A percentile compares a stretch with the other conserved stretches of the same genome.
These are phyloP conservation scores for Parus major DNA, from an alignment of 2,113 vertebrate genomes.

Conservation along the genomic window DNA sequence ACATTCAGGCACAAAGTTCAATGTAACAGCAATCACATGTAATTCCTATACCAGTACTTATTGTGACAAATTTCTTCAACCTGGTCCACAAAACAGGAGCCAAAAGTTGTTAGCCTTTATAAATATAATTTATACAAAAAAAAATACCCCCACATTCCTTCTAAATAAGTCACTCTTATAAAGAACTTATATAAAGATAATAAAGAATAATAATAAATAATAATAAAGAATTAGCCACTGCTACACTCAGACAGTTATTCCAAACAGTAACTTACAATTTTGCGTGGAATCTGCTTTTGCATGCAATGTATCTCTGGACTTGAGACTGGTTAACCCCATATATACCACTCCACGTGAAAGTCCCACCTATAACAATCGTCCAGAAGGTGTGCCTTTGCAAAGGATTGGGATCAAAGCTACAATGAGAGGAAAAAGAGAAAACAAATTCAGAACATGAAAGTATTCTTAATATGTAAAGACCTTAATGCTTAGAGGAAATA, in stretches of 20 bases:
- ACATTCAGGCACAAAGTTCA: not conserved
- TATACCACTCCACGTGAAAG: conserved; percentile 87
- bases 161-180: not conserved
- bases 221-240: not conserved
- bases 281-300: conserved; percentile 88
- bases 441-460: not conserved
- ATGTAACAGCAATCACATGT: not conserved
- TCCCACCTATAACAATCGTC: conserved; percentile 87
- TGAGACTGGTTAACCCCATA: conserved; percentile 94
- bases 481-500: not conserved
- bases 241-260: not conserved
- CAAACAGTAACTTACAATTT: conserved; percentile 83
- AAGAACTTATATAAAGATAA: not conserved
- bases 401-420: conserved; percentile 88
- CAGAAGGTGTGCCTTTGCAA: conserved; percentile 93
- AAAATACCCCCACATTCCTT: not conserved
- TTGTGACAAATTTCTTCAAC: not conserved
- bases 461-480: not conserved
- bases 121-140: not conserved
- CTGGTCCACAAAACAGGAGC: not conserved
- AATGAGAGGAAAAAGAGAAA: conserved; percentile 17
- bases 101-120: not conserved
- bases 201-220: too few relatives aligned
- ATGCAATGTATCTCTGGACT: conserved; percentile 94
- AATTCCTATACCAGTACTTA: not conserved